A percentile compares a stretch with the other conserved stretches of the same genome.
Conservation (phyloP, 2,113 vertebrate species). For the Hippocampus zosterae region DNA sequence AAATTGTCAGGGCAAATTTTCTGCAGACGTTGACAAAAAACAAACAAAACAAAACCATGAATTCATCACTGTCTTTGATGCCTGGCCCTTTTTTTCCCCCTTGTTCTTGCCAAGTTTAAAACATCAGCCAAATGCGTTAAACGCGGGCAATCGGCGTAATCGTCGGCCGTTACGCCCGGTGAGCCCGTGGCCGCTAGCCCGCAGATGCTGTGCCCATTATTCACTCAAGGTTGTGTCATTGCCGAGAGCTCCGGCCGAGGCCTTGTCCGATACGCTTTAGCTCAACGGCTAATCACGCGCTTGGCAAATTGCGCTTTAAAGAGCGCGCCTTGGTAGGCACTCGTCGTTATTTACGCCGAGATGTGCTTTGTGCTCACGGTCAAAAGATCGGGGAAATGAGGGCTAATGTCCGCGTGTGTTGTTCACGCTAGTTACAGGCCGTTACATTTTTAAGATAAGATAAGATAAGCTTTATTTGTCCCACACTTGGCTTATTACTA, state of each 20-base stretch:
- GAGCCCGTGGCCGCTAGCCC: conserved; percentile 44
- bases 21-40: no score
- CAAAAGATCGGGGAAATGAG: conserved; percentile 22
- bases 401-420: background rate
- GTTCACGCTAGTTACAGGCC: background rate
- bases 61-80: background rate
- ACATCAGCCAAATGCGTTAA: conserved; percentile 5
- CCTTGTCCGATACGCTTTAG: conserved; percentile 62
- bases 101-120: background rate
- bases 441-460: no score
- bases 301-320: conserved; percentile 40
- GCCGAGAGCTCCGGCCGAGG: conserved; percentile 51
- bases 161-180: conserved; percentile 26
- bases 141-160: conserved; percentile 4
- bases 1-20: no score
- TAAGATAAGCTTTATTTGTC: no score
- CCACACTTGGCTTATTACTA: background rate
- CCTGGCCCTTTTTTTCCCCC: background rate
- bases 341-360: background rate
- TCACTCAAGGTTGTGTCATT: conserved; percentile 69
- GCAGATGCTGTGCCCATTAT: conserved; percentile 57
- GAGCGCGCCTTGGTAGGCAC: conserved; percentile 29
- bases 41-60: no score
- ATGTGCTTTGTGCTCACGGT: conserved; percentile 1
- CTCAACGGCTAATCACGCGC: conserved; percentile 51